Evolutionary conservation across 2,797 vertebrate species (phyloP).

Genomic region (Crossoptilon crossoptilon): DNA sequence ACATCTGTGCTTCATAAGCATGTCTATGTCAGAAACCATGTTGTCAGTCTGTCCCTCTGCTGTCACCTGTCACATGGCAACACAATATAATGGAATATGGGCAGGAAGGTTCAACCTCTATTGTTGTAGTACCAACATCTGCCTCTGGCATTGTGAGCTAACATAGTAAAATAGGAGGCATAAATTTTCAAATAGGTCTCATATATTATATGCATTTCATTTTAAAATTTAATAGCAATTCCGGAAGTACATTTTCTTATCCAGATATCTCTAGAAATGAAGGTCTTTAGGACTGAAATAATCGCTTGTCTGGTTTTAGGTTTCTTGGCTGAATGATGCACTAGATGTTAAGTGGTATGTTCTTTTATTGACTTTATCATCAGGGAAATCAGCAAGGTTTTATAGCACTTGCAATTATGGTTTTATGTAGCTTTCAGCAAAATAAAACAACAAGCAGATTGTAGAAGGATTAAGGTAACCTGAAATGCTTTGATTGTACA

Average conservation of each 20-base stretch:
- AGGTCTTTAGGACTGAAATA: constrained; percentile 2
- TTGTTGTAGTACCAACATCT: too few species aligned
- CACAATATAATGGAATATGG: too few species aligned
- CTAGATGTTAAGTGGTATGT: constrained; percentile 3
- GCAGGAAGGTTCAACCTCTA: too few species aligned
- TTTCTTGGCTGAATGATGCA: constrained; percentile 44
- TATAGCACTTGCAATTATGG: constrained; percentile 9
- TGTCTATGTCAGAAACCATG: too few species aligned
- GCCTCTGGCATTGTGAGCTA: too few species aligned
- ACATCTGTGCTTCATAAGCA: too few species aligned
- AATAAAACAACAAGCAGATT: constrained; percentile 30
- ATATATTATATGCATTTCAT: neutral
- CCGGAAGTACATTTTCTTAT: neutral
- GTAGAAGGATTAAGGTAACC: constrained; percentile 21
- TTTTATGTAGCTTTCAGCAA: neutral
- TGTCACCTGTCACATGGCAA: too few species aligned
- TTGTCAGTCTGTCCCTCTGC: too few species aligned
- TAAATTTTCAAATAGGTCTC: too few species aligned
- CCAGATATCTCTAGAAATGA: neutral
- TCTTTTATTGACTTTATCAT: constrained; percentile 46
- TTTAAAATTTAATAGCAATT: neutral
- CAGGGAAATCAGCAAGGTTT: constrained; percentile 42
- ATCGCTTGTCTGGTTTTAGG: constrained; percentile 5
- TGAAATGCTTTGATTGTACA: constrained; percentile 27
- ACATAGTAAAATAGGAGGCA: too few species aligned